Base-by-base conservation (phyloP, 2,113 vertebrate genomes). In the Dipodomys merriami region DNA sequence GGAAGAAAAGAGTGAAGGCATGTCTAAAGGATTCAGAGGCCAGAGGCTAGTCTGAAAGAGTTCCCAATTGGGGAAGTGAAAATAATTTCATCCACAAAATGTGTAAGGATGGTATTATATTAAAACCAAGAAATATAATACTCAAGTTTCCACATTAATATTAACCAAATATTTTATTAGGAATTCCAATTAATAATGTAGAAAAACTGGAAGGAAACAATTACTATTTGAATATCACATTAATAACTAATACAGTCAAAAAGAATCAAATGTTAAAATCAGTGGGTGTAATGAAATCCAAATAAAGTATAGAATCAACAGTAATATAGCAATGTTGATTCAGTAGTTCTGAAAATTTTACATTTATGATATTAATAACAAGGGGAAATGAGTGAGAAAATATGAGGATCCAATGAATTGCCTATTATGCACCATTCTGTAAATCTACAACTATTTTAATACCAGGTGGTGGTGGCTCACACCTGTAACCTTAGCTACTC, bases 71-170 rank as follows among this genome's bases (percentile, higher is more conserved):
- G 49, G 15, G 83, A 73, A 87, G 18, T 33, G 64, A 60, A 67
- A 90, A 74, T 77, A 84, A 94, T 65, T 76, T 78, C 69, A 87
- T 64, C 60, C 86, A 67, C 16, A 74, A 85, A 94, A 82, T 39
- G 71, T 27, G 22, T 80, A 77, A 87, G 60, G 1, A 60, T 20
- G 83, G 7, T 10, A 76, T 87, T 86, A 49, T 73, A 93, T 57
- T 89, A 78, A 95, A 83, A 6, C 25, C 72, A 82, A 92, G 69
- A 77, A 20, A 92, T 79, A 94, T 30, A 86, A 78, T 90, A 78
- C 81, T 67, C 62, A 33, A 73, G 19, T 74, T n/a, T 86, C 23
- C 19, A 91, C 0, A 71, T 10, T 53, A 53, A 83, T 74, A 64
- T 44, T 30, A 82, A 39, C 29, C 4, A 27, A 60, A 53, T 85